These are phyloP conservation scores for Caenorhabditis panamensis DNA, from an alignment of 2,888 invertebrate species.

Conservation along the genomic window DNA sequence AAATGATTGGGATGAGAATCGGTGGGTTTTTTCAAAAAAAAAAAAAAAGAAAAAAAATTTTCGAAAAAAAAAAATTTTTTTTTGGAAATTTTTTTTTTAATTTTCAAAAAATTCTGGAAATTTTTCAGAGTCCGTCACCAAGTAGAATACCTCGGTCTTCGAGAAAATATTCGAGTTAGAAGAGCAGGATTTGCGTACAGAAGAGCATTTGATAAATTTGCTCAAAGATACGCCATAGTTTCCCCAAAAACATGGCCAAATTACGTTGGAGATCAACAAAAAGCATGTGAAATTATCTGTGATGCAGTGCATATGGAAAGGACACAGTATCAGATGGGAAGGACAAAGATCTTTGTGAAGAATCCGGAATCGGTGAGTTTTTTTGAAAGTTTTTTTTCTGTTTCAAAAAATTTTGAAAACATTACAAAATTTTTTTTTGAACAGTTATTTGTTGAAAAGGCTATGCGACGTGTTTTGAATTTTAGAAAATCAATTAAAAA, in stretches of 20 bases:
- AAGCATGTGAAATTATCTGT: constrained; percentile 84
- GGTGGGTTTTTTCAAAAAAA: constrained; percentile 75
- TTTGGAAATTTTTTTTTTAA: no score
- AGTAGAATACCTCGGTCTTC: constrained; percentile 86
- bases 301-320: constrained; percentile 84
- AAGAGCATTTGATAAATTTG: constrained; percentile 79
- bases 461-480: no score
- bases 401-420: no score
- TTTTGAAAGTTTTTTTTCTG: no score
- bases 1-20: constrained; percentile 85
- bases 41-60: no score
- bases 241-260: constrained; percentile 85
- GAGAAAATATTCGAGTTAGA: constrained; percentile 86
- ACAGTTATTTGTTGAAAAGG: no score
- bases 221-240: constrained; percentile 85
- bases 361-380: constrained; percentile 85
- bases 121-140: constrained; percentile 85
- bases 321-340: constrained; percentile 86
- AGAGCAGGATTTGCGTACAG: constrained; percentile 86
- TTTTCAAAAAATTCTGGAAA: no score
- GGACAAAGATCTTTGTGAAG: constrained; percentile 86
- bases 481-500: no score
- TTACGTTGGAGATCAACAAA: constrained; percentile 83
- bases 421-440: no score
- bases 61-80: no score